These are phyloP conservation scores for Solen grandis DNA, from an alignment of 1,140 invertebrate genomes.

Conservation along the genomic window DNA sequence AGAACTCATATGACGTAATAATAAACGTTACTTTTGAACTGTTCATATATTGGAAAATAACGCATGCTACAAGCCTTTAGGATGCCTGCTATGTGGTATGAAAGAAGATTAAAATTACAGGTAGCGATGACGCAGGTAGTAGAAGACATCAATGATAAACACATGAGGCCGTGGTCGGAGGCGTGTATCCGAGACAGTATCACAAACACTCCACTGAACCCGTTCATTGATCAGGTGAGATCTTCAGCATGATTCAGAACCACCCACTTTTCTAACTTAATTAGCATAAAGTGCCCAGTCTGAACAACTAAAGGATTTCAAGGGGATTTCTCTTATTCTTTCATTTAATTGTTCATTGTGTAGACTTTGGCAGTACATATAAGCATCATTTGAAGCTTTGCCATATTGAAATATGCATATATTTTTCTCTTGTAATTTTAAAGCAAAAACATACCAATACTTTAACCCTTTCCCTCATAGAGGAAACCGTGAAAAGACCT, in stretches of 20 bases:
- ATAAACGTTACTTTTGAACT: too few species aligned
- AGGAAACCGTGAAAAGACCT: too few species aligned
- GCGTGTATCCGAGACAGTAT: conserved; percentile 89
- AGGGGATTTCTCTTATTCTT: too few species aligned
- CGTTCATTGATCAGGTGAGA: conserved; percentile 88
- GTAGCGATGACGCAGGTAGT: conserved; percentile 86
- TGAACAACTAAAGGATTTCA: not conserved
- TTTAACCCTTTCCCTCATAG: too few species aligned
- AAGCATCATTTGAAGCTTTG: not conserved
- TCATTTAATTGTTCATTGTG: too few species aligned
- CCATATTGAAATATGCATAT: not conserved
- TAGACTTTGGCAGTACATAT: too few species aligned
- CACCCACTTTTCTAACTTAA: not conserved
- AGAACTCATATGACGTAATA: too few species aligned
- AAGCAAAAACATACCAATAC: too few species aligned
- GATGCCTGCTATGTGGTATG: too few species aligned
- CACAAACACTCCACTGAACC: conserved; percentile 91
- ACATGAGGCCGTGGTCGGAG: conserved; percentile 93
- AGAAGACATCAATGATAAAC: conserved; percentile 95
- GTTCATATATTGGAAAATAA: too few species aligned
- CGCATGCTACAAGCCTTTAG: too few species aligned
- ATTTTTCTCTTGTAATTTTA: not conserved
- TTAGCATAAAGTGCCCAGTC: not conserved
- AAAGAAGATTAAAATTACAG: conserved; percentile 69
- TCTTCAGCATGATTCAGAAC: not conserved